phyloP scores from a whole-genome alignment of 2,888 invertebrate species.

The Hemithea aestivaria region DNA sequence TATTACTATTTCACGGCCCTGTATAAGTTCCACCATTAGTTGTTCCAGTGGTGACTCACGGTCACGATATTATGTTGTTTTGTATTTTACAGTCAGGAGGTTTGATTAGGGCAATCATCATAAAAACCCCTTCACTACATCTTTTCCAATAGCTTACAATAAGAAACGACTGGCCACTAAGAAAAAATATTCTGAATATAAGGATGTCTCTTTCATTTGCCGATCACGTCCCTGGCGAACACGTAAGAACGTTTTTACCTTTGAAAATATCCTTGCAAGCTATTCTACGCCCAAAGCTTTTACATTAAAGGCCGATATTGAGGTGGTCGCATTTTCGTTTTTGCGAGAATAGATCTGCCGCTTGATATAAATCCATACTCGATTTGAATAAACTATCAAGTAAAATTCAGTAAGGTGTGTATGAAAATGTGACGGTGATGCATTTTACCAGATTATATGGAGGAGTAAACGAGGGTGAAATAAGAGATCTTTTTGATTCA shows the following conservation, averaged over 20 bases:
- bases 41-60: too few species aligned
- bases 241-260: conserved; percentile 35
- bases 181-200: conserved; percentile 35
- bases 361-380: conserved; percentile 15
- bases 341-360: conserved; percentile 6
- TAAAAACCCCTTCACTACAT: conserved; percentile 39
- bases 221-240: conserved; percentile 39
- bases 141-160: conserved; percentile 27
- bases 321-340: neutral
- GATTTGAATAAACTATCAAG: conserved; percentile 29
- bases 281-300: conserved; percentile 6
- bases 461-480: conserved; percentile 1
- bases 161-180: conserved; percentile 28
- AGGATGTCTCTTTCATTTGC: conserved; percentile 41
- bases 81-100: too few species aligned
- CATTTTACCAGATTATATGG: conserved; percentile 2
- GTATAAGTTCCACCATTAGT: too few species aligned
- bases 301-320: neutral
- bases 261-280: conserved; percentile 15
- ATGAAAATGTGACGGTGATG: conserved; percentile 17
- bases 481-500: neutral
- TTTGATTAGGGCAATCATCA: too few species aligned
- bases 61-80: too few species aligned
- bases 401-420: conserved; percentile 13
- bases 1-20: too few species aligned